Base-by-base conservation (phyloP, 1,140 invertebrate species). In the Eubasilissa regina region DNA sequence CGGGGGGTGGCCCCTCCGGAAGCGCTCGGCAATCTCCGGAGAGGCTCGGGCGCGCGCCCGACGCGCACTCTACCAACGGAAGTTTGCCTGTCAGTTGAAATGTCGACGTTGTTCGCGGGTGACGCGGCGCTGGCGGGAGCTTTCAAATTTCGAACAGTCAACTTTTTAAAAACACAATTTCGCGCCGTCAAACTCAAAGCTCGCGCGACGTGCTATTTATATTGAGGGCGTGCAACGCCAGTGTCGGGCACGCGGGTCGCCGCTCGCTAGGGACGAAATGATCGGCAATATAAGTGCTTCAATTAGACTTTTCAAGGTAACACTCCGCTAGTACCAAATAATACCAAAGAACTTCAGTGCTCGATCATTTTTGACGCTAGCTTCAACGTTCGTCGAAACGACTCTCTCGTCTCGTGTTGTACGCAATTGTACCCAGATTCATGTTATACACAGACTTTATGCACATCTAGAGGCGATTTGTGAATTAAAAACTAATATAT, bases 71-170 rank as follows among this genome's bases (percentile, higher is more conserved):
- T 84, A 81, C 81, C 73, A 75, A 83, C 85, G 85, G 85, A 86
- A 86, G 87, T 87, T 85, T 85, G 86, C 86, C 85, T 85, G 84
- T 83, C 87, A 88, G 87, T 81, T 75, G 80, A 78, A 75, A 75
- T 78, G 77, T 56, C 72, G 58, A 68, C 76, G 21, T 78, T 48
- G 80, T n/a, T 19, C 21, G 55, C 25, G 58, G 25, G 64, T 43
- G n/a, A 75, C 79, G 79, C 51, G 53, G 19, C 79, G 75, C 44
- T 44, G 77, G 43, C 55, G 47, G 77, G 43, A 56, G 51, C 44
- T 58, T 60, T 70, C 77, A 25, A 58, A 78, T 76, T 47, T 76
- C 56, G 74, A 62, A 62, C 51, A 15, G 48, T 51, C 11, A 25
- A 25, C 55, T 75, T 75, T 76, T 76, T 45, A 62, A 76, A 75